Evolutionary conservation across 2,888 invertebrate genomes (phyloP), one percentile per base, ranked within the genome.

Genomic region (Coelopa pilipes): DNA sequence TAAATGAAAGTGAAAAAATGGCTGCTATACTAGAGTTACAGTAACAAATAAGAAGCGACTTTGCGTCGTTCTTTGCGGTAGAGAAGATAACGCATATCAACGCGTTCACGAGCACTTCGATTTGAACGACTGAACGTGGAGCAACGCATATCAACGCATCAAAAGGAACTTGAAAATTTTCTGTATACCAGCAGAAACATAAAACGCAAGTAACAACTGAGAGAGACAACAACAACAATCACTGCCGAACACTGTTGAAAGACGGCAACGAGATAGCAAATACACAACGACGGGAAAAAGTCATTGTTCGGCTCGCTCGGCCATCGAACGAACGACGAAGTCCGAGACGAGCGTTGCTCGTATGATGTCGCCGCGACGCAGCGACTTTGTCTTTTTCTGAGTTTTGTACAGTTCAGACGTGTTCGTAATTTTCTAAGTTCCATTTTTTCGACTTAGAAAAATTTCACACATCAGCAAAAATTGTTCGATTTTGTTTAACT

Each of bases 371-470:
- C 76, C 78, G 80, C 73, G 78, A 76, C 75, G 74, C 79, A 81
- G 77, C 79, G 80, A 81, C 81, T 80, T 79, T 77, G 78, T 79
- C 79, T 80, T 80, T 80, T 80, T 79, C 79, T 79, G 80, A 77
- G 79, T 77, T 79, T 80, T 79, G 78, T 77, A 68, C 76, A 78
- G 80, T 81, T 74, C 75, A 78, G 79, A 79, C 79, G 79, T 79
- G 79, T 76, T 74, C 76, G 72, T 76, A 79, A 76, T 79, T 79
- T 83, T 82, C 80, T 77, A 81, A 82, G 85, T 83, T 81, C 78
- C 77, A 76, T 79, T 78, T 79, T 75, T 76, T 77, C 73, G 69
- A 77, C 78, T 78, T 78, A 76, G 76, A 77, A 78, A 76, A 74
- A 53, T 73, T 75, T 74, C 74, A 71, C 55, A 74, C 59, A 76